phyloP scores from a whole-genome alignment of 2,888 invertebrate species.

The Megalurothrips usitatus region DNA sequence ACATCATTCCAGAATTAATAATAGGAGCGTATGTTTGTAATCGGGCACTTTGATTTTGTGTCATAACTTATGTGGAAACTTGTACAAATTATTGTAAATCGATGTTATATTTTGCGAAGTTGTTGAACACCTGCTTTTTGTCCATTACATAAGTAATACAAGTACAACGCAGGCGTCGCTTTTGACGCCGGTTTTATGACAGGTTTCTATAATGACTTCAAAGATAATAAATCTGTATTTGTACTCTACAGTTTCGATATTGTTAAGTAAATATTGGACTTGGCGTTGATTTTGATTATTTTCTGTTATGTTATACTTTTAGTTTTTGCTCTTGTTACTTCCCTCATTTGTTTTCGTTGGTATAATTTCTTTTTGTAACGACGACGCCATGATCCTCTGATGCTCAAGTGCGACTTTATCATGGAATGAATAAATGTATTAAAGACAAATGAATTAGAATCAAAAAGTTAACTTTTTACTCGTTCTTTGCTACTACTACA shows the following conservation, averaged over 20 bases:
- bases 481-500: no score
- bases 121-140: not conserved
- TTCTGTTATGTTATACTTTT: not conserved
- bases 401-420: constrained; percentile 22
- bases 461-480: not conserved
- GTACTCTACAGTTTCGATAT: not conserved
- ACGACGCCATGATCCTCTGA: constrained; percentile 1
- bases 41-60: not conserved
- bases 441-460: constrained; percentile 14
- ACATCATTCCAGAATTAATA: not conserved
- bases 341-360: not conserved
- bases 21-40: not conserved
- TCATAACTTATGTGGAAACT: not conserved
- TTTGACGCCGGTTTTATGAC: no score
- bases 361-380: not conserved
- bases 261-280: constrained; percentile 1
- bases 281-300: constrained; percentile 1
- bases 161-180: not conserved
- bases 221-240: not conserved
- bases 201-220: not conserved
- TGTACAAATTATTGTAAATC: constrained; percentile 10
- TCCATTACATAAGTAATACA: not conserved
- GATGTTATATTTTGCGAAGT: constrained; percentile 19
- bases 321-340: not conserved
- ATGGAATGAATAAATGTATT: constrained; percentile 1